Evolutionary conservation across 1,140 invertebrate species (phyloP).

Genomic region (Brachionus paranguensis): DNA sequence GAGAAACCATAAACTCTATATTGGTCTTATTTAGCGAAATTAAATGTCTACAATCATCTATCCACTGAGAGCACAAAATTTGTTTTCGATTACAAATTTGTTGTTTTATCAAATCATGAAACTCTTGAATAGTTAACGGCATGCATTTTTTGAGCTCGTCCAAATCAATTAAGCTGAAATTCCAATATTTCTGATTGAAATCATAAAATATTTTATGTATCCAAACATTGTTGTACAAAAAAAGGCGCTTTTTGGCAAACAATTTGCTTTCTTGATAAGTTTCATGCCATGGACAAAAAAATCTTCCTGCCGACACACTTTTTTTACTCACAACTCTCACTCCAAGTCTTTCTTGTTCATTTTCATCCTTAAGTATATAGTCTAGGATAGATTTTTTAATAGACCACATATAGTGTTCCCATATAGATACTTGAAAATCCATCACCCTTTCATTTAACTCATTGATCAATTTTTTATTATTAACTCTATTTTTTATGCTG

Average conservation of each 20-base stretch:
- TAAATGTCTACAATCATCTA: background rate
- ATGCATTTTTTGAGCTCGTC: background rate
- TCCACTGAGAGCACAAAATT: background rate
- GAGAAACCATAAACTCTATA: background rate
- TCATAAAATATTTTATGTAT: slow-evolving; percentile 5
- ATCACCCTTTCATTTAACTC: slow-evolving; percentile 43
- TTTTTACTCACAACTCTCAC: slow-evolving; percentile 61
- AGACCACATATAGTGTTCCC: slow-evolving; percentile 61
- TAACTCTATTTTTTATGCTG: background rate
- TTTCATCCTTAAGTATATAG: slow-evolving; percentile 66
- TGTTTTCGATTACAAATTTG: background rate
- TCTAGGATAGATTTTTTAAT: slow-evolving; percentile 63
- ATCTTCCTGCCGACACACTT: slow-evolving; percentile 59
- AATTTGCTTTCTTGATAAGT: slow-evolving; percentile 59
- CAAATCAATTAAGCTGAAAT: slow-evolving; percentile 1
- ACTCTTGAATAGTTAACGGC: background rate
- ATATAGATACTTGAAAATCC: slow-evolving; percentile 57
- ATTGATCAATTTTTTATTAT: slow-evolving; percentile 42
- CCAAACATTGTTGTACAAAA: slow-evolving; percentile 58
- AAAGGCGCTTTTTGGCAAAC: slow-evolving; percentile 64
- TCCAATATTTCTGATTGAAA: background rate
- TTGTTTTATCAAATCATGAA: background rate
- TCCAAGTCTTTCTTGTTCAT: slow-evolving; percentile 62
- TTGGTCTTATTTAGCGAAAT: background rate
- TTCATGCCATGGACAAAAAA: slow-evolving; percentile 72